Evolutionary conservation across 2,888 invertebrate species (phyloP).

Genomic region (Pherbina coryleti): DNA sequence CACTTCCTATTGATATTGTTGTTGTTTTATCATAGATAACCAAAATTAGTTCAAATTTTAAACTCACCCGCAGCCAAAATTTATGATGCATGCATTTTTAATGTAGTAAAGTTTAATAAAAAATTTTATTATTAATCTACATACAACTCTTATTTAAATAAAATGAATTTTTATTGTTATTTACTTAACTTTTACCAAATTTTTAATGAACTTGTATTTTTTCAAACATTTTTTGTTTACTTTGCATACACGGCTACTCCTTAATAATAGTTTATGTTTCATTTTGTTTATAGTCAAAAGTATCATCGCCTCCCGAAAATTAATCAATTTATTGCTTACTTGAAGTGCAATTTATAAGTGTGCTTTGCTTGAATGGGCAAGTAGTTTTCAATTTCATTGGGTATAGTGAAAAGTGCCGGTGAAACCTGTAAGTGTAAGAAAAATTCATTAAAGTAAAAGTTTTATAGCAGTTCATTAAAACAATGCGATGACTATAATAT

Average conservation of each 20-base stretch:
- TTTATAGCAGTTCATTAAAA: too few relatives aligned
- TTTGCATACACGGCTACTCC: background rate
- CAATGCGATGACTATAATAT: too few relatives aligned
- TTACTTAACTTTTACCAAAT: too few relatives aligned
- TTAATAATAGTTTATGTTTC: background rate
- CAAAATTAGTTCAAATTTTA: background rate
- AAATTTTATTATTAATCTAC: background rate
- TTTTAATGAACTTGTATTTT: too few relatives aligned
- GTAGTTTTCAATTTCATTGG: conserved; percentile 77
- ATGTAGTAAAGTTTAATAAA: background rate
- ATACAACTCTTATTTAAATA: background rate
- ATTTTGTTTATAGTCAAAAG: background rate
- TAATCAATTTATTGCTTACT: conserved; percentile 44
- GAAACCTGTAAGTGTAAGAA: conserved; percentile 70
- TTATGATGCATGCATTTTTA: background rate
- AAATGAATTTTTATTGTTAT: background rate
- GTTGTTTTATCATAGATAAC: background rate
- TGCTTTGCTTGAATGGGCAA: conserved; percentile 73
- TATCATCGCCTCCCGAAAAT: background rate
- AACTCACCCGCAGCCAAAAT: background rate
- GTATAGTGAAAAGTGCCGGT: conserved; percentile 75
- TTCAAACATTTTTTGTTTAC: too few relatives aligned
- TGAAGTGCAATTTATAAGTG: conserved; percentile 69
- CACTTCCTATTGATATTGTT: background rate
- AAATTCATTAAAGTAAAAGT: background rate